Percentiles rank a stretch among this genome's conserved stretches.
These are phyloP conservation scores for Euplexia lucipara DNA, from an alignment of 2,888 invertebrate genomes.

Conservation along the genomic window DNA sequence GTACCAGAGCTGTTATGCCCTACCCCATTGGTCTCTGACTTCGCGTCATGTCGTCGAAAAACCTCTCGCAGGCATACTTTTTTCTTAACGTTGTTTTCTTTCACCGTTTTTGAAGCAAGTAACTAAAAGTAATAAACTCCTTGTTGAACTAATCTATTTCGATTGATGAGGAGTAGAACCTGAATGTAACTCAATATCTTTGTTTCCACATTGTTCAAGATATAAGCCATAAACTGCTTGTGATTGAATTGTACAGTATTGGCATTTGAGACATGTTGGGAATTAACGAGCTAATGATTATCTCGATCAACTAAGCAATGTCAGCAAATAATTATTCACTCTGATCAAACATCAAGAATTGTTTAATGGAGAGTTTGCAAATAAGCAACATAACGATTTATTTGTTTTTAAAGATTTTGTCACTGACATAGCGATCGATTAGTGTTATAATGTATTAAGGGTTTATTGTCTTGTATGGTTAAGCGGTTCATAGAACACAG, in stretches of 20 bases:
- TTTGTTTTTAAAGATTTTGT: background rate
- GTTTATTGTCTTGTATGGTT: too few species aligned
- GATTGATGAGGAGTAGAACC: constrained; percentile 1
- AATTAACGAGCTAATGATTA: constrained; percentile 24
- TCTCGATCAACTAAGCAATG: constrained; percentile 19
- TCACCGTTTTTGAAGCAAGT: too few species aligned
- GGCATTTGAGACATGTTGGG: background rate
- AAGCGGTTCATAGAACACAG: too few species aligned
- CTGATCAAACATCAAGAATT: constrained; percentile 6
- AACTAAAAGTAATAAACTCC: too few species aligned
- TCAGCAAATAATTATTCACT: constrained; percentile 7
- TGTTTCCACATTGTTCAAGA: background rate
- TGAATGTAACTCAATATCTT: constrained; percentile 15
- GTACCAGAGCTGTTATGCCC: too few species aligned
- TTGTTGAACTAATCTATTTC: too few species aligned
- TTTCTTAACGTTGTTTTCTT: too few species aligned
- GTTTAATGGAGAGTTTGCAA: background rate
- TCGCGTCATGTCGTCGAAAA: too few species aligned
- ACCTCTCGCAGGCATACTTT: too few species aligned
- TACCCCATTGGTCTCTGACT: too few species aligned
- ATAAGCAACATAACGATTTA: background rate
- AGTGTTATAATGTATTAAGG: too few species aligned
- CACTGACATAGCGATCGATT: background rate
- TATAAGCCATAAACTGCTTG: background rate
- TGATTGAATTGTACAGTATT: constrained; percentile 16